phyloP scores from a whole-genome alignment of 2,797 vertebrate genomes.

The Acomys russatus region DNA sequence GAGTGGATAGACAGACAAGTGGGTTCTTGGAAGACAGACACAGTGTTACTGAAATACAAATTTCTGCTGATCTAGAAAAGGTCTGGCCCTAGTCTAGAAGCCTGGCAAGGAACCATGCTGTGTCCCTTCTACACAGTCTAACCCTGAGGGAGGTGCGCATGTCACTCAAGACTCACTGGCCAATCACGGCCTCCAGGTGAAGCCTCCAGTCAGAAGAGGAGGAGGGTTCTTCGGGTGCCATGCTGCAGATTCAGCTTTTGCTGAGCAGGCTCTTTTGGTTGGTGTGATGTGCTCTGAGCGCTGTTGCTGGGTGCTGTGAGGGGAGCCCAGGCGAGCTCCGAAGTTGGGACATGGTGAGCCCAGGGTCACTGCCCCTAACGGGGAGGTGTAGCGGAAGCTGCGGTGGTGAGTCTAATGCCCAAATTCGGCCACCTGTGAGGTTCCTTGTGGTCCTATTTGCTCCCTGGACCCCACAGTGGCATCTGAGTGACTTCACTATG shows the following conservation, averaged over 20 bases:
- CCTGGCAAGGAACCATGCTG: rapidly evolving
- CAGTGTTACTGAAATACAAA: not conserved
- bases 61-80: not conserved
- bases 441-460: not conserved
- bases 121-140: not conserved
- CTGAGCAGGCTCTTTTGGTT: not conserved
- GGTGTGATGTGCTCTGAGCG: not conserved
- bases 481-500: not conserved
- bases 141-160: not conserved
- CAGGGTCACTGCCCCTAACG: not conserved
- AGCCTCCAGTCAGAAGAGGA: not conserved
- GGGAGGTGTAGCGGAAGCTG: not conserved
- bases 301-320: not conserved
- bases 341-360: not conserved
- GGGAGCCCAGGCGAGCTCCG: not conserved
- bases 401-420: not conserved
- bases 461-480: not conserved
- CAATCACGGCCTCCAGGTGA: not conserved
- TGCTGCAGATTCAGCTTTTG: not conserved
- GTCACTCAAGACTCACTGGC: not conserved
- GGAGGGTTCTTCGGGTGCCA: not conserved
- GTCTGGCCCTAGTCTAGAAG: not conserved
- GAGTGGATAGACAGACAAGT: not conserved
- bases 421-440: not conserved
- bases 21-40: not conserved